A percentile compares a stretch with the other conserved stretches of the same genome.
Evolutionary conservation across 2,113 vertebrate species (phyloP).

Genomic region (Lepisosteus oculatus): DNA sequence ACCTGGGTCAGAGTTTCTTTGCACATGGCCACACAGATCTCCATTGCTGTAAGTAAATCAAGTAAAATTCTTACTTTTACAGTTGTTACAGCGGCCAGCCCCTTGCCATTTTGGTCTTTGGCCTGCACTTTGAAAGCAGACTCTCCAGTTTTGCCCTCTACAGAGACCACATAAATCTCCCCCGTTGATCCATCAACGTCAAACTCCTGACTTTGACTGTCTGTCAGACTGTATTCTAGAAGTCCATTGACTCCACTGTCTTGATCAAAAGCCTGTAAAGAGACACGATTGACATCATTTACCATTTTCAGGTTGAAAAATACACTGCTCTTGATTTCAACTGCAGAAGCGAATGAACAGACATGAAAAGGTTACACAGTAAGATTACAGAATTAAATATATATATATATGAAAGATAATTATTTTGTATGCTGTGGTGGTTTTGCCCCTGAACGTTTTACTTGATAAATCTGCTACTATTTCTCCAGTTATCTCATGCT

Average conservation of each 20-base stretch:
- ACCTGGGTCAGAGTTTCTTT: too few species aligned
- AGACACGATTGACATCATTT: neutral
- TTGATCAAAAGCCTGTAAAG: slow-evolving; percentile 62
- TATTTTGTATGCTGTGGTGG: too few species aligned
- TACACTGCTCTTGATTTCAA: too few species aligned
- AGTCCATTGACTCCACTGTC: slow-evolving; percentile 45
- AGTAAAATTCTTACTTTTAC: slow-evolving; percentile 49
- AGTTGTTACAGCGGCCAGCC: slow-evolving; percentile 37
- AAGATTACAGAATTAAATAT: too few species aligned
- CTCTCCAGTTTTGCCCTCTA: slow-evolving; percentile 30
- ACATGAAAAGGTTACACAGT: too few species aligned
- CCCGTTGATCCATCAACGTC: slow-evolving; percentile 61
- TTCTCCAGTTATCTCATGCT: too few species aligned
- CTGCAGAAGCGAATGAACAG: too few species aligned
- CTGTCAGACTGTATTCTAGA: slow-evolving; percentile 59
- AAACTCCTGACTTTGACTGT: slow-evolving; percentile 27
- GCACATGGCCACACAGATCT: neutral
- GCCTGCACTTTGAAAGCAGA: slow-evolving; percentile 45
- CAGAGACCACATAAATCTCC: slow-evolving; percentile 60
- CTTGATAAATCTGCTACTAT: too few species aligned
- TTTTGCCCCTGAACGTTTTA: too few species aligned
- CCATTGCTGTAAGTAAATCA: neutral
- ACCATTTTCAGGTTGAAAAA: too few species aligned
- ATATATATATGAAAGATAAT: too few species aligned
- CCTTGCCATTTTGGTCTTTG: slow-evolving; percentile 45